Percentiles rank a stretch among this genome's conserved stretches.
Evolutionary conservation across 92 coral and sea anemone species (phyloP).

Genomic region (Epizoanthus rinbou): DNA sequence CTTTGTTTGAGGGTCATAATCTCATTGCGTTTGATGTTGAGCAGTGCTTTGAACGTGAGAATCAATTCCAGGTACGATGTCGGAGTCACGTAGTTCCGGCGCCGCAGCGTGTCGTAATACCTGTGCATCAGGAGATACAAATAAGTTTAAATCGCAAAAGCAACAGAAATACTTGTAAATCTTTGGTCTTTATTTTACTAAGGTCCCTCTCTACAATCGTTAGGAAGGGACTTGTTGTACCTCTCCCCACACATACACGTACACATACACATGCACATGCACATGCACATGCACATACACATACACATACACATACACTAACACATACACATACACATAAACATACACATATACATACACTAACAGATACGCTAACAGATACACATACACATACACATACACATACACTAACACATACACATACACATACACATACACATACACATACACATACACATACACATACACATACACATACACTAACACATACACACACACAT

Average conservation of each 20-base stretch:
- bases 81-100: conserved; percentile 97
- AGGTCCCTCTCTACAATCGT: not conserved
- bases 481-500: too few species aligned
- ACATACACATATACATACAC: too few species aligned
- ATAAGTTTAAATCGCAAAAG: not conserved
- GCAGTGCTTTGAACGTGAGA: conserved; percentile 91
- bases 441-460: not conserved
- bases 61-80: conserved; percentile 98
- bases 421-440: not conserved
- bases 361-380: not conserved
- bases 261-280: not conserved
- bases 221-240: too few species aligned
- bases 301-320: not conserved
- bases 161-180: too few species aligned
- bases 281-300: not conserved
- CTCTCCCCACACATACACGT: not conserved
- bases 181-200: too few species aligned
- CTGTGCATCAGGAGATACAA: conserved; percentile 44
- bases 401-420: not conserved
- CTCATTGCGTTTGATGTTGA: conserved; percentile 91
- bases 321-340: too few species aligned
- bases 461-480: not conserved
- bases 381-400: too few species aligned
- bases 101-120: conserved; percentile 85
- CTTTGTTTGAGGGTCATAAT: conserved; percentile 93